Conservation (phyloP, 2,888 invertebrate genomes). For the Protophormia terraenovae region DNA sequence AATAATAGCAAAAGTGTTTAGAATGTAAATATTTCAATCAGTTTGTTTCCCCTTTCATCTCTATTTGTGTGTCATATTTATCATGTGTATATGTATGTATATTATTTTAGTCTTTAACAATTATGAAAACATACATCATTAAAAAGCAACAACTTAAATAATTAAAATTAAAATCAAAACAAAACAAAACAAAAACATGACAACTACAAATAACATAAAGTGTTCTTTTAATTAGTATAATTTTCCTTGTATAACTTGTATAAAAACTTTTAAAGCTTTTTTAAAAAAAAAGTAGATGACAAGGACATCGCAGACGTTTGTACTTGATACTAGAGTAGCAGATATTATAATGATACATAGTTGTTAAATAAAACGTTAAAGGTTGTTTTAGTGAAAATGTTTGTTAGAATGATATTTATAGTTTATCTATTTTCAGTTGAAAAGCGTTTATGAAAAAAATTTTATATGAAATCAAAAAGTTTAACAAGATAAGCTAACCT, state of each 20-base stretch:
- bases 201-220: background rate
- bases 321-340: too few species aligned
- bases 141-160: background rate
- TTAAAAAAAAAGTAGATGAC: background rate
- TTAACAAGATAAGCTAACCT: too few species aligned
- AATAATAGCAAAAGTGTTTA: background rate
- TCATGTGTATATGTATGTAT: too few species aligned
- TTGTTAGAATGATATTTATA: too few species aligned
- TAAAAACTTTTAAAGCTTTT: background rate
- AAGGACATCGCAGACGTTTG: background rate
- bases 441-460: too few species aligned
- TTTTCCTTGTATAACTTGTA: background rate
- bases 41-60: background rate
- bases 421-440: too few species aligned
- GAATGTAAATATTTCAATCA: too few species aligned
- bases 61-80: too few species aligned
- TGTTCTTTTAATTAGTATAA: background rate
- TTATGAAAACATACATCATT: background rate
- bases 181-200: background rate
- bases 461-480: too few species aligned
- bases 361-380: too few species aligned
- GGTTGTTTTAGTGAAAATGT: too few species aligned
- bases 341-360: too few species aligned
- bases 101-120: background rate
- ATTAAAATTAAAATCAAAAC: background rate